Base-by-base conservation (phyloP, 2,113 vertebrate species). In the Sisor rabdophorus region DNA sequence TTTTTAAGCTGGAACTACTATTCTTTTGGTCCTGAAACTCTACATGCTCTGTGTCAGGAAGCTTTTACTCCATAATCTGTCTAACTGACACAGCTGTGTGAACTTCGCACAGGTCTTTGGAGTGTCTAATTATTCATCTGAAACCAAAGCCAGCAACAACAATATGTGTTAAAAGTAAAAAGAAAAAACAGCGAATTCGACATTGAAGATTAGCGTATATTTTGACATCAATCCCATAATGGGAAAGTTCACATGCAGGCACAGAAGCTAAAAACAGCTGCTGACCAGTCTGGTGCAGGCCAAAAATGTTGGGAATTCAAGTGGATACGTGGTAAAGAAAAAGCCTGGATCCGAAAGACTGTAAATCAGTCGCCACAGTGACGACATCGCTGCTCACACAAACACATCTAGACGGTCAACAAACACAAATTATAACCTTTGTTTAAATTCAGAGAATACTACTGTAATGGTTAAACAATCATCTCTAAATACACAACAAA, bases 241-340 rank as follows among this genome's bases (percentile, higher is more conserved):
- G 74, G 77, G 72, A 79, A 81, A 59, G 79, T 82, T 83, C 60
- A 70, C 76, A 52, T 71, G 50, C 40, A 74, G 65, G 68, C 47
- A 63, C 53, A 68, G 72, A 69, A 68, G 73, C 74, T 75, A 73
- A 56, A 77, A 65, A 74, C 73, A 81, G 80, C 82, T 77, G 79
- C 71, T 64, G 73, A 72, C 50, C 28, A 53, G 56, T 32, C 60
- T 72, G 71, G 69, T 64, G 79, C 73, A 77, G 69, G 40, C 54
- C 26, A 61, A 73, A 81, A 83, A 81, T 80, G 68, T 73, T 60
- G 32, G 54, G 67, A 81, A 80, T 71, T 80, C 47, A 32, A 79
- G 73, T 20, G 59, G 58, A 78, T 80, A 40, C 80, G 69, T 40
- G 19, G 73, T 79, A 75, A 64, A 71, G 24, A 24, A 54, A 22